Evolutionary conservation across 2,113 vertebrate species (phyloP), one percentile per base, ranked within the genome.

Genomic region (Ammodytes marinus): DNA sequence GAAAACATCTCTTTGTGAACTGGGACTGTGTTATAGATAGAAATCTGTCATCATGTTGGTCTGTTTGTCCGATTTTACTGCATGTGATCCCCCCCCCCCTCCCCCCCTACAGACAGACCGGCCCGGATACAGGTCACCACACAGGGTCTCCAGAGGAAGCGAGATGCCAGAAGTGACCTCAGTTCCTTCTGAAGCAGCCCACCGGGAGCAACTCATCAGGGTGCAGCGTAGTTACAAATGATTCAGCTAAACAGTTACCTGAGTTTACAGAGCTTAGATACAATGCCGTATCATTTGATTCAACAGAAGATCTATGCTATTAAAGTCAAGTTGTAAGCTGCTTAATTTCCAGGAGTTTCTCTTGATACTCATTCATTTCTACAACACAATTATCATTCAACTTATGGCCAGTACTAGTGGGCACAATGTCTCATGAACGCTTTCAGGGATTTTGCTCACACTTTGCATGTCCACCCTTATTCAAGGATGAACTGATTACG

Each of bases 1-100:
- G 69, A 85, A 88, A 82, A 82, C 58, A 66, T 78, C 65, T 39
- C 14, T 42, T 19, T 15, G 55, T 79, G 66, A 58, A 80, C 45
- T 27, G 76, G 27, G 40, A 77, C 15, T 55, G 58, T 75, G 68
- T 77, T 80, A 77, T 55, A 81, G 52, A 80, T 12, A 77, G 69
- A 79, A 71, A 92, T 86, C 76, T 57, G 39, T 69, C 79, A 89
- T 87, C 79, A 63, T 76, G 53, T 57, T 35, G 49, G 42, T 79
- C 58, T 73, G 27, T 80, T 58, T 80, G 82, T 80, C 86, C 83
- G 65, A 82, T 77, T 81, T 70, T 64, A 55, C 66, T 52, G 52
- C 53, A 74, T 75, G 77, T 74, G 76, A 85, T 82, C 81, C 72
- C 74, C 71, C 69, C 39, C 57, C 55, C 27, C 27, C 27, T n/a